phyloP scores from a whole-genome alignment of 92 coral and sea anemone genomes.

The Virgularia gustaviana region DNA sequence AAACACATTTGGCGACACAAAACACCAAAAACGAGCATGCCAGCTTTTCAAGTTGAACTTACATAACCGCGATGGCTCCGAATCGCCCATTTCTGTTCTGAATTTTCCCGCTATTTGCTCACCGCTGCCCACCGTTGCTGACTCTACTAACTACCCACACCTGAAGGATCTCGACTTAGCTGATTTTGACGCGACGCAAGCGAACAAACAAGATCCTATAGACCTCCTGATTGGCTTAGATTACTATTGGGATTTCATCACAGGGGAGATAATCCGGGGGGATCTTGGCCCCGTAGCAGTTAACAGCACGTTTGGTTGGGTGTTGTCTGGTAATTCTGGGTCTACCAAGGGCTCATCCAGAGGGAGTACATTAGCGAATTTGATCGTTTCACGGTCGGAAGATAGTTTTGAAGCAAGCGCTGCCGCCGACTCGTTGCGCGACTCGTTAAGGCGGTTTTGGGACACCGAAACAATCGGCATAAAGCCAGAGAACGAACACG shows the following conservation, averaged over 20 bases:
- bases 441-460: background rate
- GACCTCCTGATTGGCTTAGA: conserved; percentile 1
- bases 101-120: conserved; percentile 4
- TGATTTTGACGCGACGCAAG: background rate
- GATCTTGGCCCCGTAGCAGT: conserved; percentile 10
- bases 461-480: conserved; percentile 8
- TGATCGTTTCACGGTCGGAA: background rate
- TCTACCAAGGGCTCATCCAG: background rate
- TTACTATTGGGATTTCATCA: background rate
- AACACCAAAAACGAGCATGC: background rate
- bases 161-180: background rate
- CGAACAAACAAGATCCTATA: background rate
- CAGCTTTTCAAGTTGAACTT: background rate
- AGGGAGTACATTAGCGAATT: background rate
- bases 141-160: background rate
- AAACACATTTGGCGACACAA: background rate
- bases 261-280: background rate
- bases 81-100: background rate
- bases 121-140: conserved; percentile 4
- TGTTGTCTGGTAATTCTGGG: background rate
- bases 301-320: conserved; percentile 6
- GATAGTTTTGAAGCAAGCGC: background rate
- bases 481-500: background rate
- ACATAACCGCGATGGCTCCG: background rate
- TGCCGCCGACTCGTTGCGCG: background rate